Percentiles rank a stretch among this genome's conserved stretches.
Evolutionary conservation across 2,113 vertebrate species (phyloP).

Genomic region (Archilochus colubris): DNA sequence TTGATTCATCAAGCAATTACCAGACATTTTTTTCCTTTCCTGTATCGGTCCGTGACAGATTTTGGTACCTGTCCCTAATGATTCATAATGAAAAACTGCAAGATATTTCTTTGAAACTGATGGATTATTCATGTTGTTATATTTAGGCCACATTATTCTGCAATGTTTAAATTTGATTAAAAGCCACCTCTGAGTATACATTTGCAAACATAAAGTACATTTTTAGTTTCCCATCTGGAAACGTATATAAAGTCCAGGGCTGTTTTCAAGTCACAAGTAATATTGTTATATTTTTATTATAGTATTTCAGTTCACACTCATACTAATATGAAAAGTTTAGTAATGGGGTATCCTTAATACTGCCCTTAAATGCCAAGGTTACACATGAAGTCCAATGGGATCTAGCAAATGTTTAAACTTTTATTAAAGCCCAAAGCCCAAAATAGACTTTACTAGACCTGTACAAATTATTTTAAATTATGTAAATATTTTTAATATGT

Average conservation of each 20-base stretch:
- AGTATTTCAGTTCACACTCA: constrained; percentile 62
- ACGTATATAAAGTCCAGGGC: background rate
- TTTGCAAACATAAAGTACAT: constrained; percentile 32
- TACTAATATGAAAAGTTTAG: constrained; percentile 62
- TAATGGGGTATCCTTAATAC: constrained; percentile 60
- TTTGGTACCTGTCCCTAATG: background rate
- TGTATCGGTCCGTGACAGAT: background rate
- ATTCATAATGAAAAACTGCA: constrained; percentile 26
- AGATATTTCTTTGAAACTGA: constrained; percentile 48
- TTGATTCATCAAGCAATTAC: background rate
- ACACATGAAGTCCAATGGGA: constrained; percentile 54
- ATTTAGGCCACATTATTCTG: constrained; percentile 51
- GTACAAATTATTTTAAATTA: constrained; percentile 81
- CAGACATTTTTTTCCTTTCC: background rate
- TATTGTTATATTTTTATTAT: constrained; percentile 68
- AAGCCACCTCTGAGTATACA: constrained; percentile 20
- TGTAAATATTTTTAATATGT: constrained; percentile 79
- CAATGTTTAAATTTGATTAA: constrained; percentile 56
- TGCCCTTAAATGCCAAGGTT: constrained; percentile 66
- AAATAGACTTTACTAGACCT: constrained; percentile 77
- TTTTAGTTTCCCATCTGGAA: constrained; percentile 64
- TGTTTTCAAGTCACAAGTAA: constrained; percentile 52
- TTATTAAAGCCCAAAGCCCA: constrained; percentile 66
- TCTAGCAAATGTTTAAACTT: constrained; percentile 70
- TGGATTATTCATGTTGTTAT: constrained; percentile 43